Conservation (phyloP, 1,140 invertebrate species). For the Meloidogyne hapla region DNA sequence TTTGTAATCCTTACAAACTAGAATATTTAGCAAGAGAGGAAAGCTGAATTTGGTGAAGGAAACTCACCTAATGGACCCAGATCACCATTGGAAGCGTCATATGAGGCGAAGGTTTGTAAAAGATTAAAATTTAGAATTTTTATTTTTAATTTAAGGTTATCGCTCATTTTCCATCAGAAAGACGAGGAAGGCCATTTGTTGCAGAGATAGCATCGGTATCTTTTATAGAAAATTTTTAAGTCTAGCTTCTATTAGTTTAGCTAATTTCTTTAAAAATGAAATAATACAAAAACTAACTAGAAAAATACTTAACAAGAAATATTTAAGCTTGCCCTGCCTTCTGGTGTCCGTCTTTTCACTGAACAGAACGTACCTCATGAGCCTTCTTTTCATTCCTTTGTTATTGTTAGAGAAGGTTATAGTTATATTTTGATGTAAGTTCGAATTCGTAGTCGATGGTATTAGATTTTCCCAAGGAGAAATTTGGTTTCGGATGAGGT, state of each 20-base stretch:
- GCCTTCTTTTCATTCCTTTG: slow-evolving; percentile 90
- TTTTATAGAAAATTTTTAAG: too few relatives aligned
- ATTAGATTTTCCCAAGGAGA: slow-evolving; percentile 84
- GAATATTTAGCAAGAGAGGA: slow-evolving; percentile 44
- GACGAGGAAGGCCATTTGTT: slow-evolving; percentile 69
- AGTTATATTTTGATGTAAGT: background rate
- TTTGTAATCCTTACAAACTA: background rate
- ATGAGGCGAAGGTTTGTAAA: slow-evolving; percentile 76
- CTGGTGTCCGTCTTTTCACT: slow-evolving; percentile 86
- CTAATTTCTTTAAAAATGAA: too few relatives aligned
- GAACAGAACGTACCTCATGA: slow-evolving; percentile 81
- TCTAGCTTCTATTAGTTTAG: too few relatives aligned
- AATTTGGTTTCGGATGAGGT: slow-evolving; percentile 89
- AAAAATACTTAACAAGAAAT: slow-evolving; percentile 9
- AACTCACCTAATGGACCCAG: slow-evolving; percentile 63
- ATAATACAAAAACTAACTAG: slow-evolving; percentile 2
- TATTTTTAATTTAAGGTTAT: slow-evolving; percentile 70
- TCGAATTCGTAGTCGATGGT: slow-evolving; percentile 76
- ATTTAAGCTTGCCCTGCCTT: slow-evolving; percentile 83
- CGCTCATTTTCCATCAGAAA: slow-evolving; percentile 78
- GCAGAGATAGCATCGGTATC: slow-evolving; percentile 87
- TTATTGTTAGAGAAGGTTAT: slow-evolving; percentile 82
- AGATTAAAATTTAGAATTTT: too few relatives aligned
- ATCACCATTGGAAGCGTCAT: slow-evolving; percentile 86
- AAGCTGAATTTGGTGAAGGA: slow-evolving; percentile 37